phyloP scores from a whole-genome alignment of 2,797 vertebrate genomes.

The Coreius guichenoti region DNA sequence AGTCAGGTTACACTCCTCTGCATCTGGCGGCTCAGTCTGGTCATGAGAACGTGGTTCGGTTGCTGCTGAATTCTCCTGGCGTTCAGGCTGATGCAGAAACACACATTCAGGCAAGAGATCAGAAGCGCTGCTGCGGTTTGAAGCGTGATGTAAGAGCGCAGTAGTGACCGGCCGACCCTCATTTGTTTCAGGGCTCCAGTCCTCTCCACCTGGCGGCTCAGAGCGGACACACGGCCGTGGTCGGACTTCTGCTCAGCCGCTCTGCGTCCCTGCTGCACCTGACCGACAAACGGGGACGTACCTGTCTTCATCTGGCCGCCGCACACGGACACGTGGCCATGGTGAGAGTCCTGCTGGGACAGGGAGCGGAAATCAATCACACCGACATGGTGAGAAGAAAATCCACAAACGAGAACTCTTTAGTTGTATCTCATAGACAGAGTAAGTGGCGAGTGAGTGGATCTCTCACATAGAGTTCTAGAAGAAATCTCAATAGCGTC shows the following conservation, averaged over 20 bases:
- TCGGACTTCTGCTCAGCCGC: constrained; percentile 70
- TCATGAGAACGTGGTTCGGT: constrained; percentile 70
- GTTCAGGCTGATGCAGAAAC: constrained; percentile 68
- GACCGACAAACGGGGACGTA: constrained; percentile 65
- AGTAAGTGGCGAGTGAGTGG: background rate
- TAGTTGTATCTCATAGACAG: background rate
- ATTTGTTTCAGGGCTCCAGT: constrained; percentile 63
- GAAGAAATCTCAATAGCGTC: background rate
- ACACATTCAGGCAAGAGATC: constrained; percentile 63
- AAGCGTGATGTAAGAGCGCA: rapidly evolving
- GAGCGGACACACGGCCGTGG: constrained; percentile 69
- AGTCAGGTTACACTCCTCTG: constrained; percentile 73
- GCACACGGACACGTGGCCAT: constrained; percentile 68
- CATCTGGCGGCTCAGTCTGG: constrained; percentile 72
- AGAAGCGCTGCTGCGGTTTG: background rate
- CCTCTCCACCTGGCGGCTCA: constrained; percentile 71
- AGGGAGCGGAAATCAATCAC: constrained; percentile 71
- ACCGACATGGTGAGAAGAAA: constrained; percentile 64
- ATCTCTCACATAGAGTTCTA: too few relatives aligned
- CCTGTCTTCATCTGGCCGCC: constrained; percentile 72
- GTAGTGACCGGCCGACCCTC: background rate
- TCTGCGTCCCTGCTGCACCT: constrained; percentile 69
- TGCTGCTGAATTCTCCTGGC: constrained; percentile 71
- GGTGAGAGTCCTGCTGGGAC: constrained; percentile 70
- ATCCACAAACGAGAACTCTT: background rate